A percentile compares a stretch with the other conserved stretches of the same genome.
Evolutionary conservation across 2,113 vertebrate species (phyloP).

Genomic region (Irena cyanogastra): DNA sequence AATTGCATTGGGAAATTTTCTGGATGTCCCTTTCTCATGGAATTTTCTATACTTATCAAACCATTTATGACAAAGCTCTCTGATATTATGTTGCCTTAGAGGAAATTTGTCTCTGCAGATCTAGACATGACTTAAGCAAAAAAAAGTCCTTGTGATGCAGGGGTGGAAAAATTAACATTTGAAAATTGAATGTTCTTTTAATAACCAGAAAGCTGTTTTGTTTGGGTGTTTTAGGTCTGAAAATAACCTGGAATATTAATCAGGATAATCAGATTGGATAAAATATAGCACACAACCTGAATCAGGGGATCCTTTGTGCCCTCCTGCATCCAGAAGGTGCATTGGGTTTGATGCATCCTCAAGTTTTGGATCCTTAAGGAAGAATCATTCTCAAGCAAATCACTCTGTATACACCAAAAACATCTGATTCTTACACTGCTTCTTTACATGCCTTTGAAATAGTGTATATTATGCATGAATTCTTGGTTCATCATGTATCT

Average conservation of each 20-base stretch:
- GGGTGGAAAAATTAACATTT: neutral
- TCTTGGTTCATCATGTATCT: slow-evolving; percentile 13
- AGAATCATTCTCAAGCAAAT: neutral
- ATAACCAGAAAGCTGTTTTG: neutral
- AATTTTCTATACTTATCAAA: neutral
- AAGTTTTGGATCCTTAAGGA: neutral
- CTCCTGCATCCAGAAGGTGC: neutral
- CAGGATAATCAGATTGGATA: neutral
- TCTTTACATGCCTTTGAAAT: slow-evolving; percentile 41
- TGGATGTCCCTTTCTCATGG: neutral
- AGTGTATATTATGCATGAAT: slow-evolving; percentile 31
- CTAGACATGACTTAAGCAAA: neutral
- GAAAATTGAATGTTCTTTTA: neutral
- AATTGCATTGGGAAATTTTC: neutral
- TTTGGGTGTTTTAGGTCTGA: neutral
- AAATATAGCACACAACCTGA: neutral
- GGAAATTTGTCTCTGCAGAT: neutral
- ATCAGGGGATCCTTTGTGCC: neutral
- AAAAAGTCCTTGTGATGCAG: neutral
- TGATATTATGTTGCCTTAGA: neutral
- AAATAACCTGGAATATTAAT: neutral
- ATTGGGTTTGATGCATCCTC: neutral
- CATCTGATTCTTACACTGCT: neutral
- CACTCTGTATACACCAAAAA: neutral
- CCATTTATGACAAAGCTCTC: neutral